Conservation (phyloP, 2,888 invertebrate genomes). For the Stegophylla sp. region DNA sequence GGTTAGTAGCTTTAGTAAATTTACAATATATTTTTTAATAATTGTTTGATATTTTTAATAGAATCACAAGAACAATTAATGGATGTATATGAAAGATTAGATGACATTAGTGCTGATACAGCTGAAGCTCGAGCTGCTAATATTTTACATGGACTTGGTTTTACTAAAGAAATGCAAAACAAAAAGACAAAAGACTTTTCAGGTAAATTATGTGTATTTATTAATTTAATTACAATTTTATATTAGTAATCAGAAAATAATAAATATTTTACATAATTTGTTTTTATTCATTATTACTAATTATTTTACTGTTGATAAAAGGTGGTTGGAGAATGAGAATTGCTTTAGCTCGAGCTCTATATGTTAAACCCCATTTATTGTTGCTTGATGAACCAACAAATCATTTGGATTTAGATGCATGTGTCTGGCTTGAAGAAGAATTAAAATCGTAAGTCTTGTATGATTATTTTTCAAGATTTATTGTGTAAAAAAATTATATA, state of each 20-base stretch:
- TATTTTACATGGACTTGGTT: constrained; percentile 96
- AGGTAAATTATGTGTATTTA: constrained; percentile 65
- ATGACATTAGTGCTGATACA: constrained; percentile 94
- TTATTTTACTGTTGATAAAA: constrained; percentile 61
- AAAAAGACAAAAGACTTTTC: constrained; percentile 80
- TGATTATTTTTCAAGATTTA: background rate
- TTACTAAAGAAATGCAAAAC: constrained; percentile 82
- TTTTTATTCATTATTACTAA: background rate
- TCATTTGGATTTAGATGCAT: constrained; percentile 98
- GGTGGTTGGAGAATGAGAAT: constrained; percentile 99
- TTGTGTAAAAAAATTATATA: background rate
- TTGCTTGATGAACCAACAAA: constrained; percentile 99
- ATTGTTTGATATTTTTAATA: constrained; percentile 63
- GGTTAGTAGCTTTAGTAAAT: constrained; percentile 67
- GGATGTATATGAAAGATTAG: constrained; percentile 96
- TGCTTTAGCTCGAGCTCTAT: constrained; percentile 93
- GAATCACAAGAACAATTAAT: constrained; percentile 93
- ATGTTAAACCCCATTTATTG: constrained; percentile 95
- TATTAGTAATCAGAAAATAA: background rate
- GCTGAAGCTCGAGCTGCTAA: constrained; percentile 94
- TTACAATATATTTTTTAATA: constrained; percentile 19
- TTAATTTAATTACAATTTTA: background rate
- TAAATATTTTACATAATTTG: background rate
- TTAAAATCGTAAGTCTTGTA: constrained; percentile 76
- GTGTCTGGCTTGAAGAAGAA: constrained; percentile 99